Base-by-base conservation (phyloP, 2,113 vertebrate genomes). In the Callionymus lyra region DNA sequence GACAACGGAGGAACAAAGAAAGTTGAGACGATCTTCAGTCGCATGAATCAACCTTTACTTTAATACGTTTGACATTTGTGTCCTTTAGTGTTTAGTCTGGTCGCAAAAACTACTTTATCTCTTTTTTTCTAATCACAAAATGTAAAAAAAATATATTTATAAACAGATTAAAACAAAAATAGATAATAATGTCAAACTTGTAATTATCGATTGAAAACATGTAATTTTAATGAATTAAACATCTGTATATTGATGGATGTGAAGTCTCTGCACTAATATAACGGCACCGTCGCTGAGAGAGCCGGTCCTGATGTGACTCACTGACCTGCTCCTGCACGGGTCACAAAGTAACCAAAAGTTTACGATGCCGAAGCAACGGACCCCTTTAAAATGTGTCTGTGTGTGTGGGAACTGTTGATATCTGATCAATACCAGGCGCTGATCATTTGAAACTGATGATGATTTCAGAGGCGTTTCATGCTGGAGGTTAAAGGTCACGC, bases 301-400 rank as follows among this genome's bases (percentile, higher is more conserved):
- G 54, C 56, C 55, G 63, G 56, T 43, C 56, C 57, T 64, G 59
- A 58, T 56, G 15, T 65, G 70, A 68, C 56, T 70, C 69, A 70
- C 35, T 82, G 78, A 81, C 76, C 80, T 80, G 68, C n/a, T 61
- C 31, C 60, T 67, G 56, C 68, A 82, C 70, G 77, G 76, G 62
- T 82, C 81, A 82, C 70, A 81, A 81, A 75, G 68, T 63, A 63
- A 60, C 57, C 51, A 77, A 72, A 80, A 76, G 61, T 77, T 74
- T 76, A 76, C 14, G 70, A 73, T 59, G 63, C 32, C 1, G 47
- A 70, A 37, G 63, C 65, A 62, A 42, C 34, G 13, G 55, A 55
- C 50, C 75, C 57, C 36, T 14, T n/a, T n/a, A 57, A 60, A 65
- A 49, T 56, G 52, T 11, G 38, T 74, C 65, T 82, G 56, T 74